Evolutionary conservation across 64 coral and sea anemone species (phyloP), one percentile per base, ranked within the genome.

Genomic region (Cladopsammia gracilis): DNA sequence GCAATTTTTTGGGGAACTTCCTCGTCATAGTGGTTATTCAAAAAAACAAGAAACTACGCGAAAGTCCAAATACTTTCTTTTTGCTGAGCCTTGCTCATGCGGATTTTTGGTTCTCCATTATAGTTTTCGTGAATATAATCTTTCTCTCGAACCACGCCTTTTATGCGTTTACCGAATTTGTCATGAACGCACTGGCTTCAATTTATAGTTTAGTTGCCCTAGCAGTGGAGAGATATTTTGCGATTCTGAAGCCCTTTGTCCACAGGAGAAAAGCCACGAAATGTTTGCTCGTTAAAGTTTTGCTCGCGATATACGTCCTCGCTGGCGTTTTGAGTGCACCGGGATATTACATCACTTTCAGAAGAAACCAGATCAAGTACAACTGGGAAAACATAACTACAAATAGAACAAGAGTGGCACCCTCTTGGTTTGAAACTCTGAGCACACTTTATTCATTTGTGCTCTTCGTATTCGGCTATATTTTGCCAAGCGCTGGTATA

Each of bases 221-320:
- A 11, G 78, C 89, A 4, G 58, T 91, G 3, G 89, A 91, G 16
- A 83, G 78, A 25, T 91, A 91, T 47, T 77, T 91, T 15, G 79
- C 89, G 10, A 80, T 91, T 51, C 45, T 91, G 66, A 91, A 91
- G 22, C 78, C 89, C 2, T 84, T 91, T 18, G 81, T 73, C n/a
- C 78, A 91, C 78, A 54, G 50, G 20, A 53, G 54, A 25, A 69
- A 54, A 9, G 44, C 79, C 3, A 83, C 51, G 4, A 91, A 53
- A 6, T 48, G 34, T 48, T 43, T 49, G 0, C 4, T 73, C 0
- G 5, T 4, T 3, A 91, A 48, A 81, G 51, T 61, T 20, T 20
- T 82, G 16, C 3, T 83, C 4, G 16, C 22, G 7, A 43, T 83
- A 4, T 91, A 58, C 48, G 42, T 24, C 4, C 10, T 91, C 16